These are phyloP conservation scores for Falco punctatus DNA, from an alignment of 2,113 vertebrate species.

Conservation along the genomic window DNA sequence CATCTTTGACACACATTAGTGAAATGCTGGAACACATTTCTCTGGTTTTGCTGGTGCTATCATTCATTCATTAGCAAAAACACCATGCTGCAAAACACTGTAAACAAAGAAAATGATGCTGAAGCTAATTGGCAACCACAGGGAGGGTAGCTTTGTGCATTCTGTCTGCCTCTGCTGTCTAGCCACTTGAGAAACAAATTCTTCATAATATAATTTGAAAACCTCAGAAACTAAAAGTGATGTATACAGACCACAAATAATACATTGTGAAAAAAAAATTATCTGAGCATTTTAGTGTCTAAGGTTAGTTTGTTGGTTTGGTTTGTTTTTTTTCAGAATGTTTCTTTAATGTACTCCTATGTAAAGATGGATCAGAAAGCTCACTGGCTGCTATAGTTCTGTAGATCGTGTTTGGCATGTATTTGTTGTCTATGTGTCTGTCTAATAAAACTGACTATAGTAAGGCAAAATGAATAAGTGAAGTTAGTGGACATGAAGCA, in stretches of 20 bases:
- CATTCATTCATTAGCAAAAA: background rate
- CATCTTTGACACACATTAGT: background rate
- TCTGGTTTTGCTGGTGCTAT: background rate
- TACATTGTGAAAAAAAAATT: background rate
- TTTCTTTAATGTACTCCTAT: background rate
- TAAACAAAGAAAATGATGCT: background rate
- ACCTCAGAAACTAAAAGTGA: background rate
- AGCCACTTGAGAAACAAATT: background rate
- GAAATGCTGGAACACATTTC: background rate
- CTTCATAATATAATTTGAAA: background rate
- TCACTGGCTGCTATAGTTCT: background rate
- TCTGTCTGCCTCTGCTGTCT: background rate
- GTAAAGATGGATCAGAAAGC: background rate
- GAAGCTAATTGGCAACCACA: background rate
- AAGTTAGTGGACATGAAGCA: background rate
- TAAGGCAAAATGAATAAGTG: background rate
- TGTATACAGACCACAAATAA: background rate
- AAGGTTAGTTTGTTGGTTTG: background rate
- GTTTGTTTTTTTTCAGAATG: accelerated
- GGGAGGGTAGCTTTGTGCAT: background rate
- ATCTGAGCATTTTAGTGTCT: background rate
- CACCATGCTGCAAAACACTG: background rate
- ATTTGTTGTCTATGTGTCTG: background rate
- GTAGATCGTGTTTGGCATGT: background rate
- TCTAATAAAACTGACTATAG: background rate